Evolutionary conservation across 1,140 invertebrate species (phyloP).

Genomic region (Ceratina japonica): DNA sequence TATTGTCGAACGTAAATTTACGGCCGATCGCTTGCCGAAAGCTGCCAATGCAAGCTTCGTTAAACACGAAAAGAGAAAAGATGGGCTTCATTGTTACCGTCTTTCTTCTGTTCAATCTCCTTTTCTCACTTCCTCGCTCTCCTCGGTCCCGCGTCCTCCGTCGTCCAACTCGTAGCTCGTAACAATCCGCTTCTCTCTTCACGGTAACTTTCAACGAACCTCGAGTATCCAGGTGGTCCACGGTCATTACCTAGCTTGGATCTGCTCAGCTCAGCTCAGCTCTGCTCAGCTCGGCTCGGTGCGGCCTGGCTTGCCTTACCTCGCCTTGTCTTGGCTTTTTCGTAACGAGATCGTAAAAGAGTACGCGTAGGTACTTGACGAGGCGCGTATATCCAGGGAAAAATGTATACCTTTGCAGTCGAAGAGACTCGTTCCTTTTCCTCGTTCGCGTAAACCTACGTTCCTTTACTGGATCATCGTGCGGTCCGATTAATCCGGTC

Average conservation of each 20-base stretch:
- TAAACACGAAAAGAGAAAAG: conserved; percentile 64
- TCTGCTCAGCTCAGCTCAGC: neutral
- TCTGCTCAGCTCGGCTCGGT: neutral
- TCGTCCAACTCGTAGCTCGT: conserved; percentile 8
- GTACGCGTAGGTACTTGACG: conserved; percentile 9
- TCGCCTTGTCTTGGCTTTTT: neutral
- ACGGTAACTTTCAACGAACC: conserved; percentile 35
- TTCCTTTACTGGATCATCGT: neutral
- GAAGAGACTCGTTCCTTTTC: neutral
- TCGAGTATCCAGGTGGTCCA: conserved; percentile 38
- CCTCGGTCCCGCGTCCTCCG: conserved; percentile 12
- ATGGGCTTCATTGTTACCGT: conserved; percentile 62
- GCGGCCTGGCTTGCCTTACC: neutral
- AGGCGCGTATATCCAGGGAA: neutral
- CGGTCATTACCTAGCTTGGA: conserved; percentile 50
- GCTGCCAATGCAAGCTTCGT: conserved; percentile 61
- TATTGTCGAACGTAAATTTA: conserved; percentile 68
- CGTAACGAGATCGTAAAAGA: conserved; percentile 47
- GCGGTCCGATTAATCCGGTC: conserved; percentile 12
- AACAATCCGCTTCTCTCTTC: conserved; percentile 43
- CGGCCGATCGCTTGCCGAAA: conserved; percentile 66
- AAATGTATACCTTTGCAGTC: neutral
- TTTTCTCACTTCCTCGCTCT: conserved; percentile 14
- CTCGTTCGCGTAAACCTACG: neutral
- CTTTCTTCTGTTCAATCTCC: neutral